phyloP scores from a whole-genome alignment of 2,888 invertebrate genomes.

The Trichopoda pennipes region DNA sequence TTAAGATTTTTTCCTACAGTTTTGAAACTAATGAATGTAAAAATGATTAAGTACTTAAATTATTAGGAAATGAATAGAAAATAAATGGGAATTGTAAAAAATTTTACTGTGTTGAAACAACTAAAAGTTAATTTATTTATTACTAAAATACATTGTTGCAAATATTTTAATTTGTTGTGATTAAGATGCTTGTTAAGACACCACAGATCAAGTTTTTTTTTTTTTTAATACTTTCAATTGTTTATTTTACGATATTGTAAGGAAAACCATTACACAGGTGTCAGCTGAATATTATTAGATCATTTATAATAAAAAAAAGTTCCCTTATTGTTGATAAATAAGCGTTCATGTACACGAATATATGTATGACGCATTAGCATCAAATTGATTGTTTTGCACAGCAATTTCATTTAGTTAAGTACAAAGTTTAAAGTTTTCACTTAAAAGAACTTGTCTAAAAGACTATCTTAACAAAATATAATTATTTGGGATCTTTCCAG shows the following conservation, averaged over 20 bases:
- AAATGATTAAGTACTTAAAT: conserved; percentile 5
- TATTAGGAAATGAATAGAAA: conserved; percentile 19
- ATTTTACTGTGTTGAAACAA: background rate
- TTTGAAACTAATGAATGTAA: background rate
- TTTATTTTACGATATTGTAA: background rate
- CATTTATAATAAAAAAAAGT: background rate
- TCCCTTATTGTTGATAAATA: no score
- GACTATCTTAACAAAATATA: no score
- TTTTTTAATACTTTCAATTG: background rate
- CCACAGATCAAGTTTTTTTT: background rate
- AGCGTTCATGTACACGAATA: no score
- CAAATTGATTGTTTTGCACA: no score
- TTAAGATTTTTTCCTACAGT: background rate
- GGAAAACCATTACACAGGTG: conserved; percentile 3
- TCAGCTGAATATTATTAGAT: background rate
- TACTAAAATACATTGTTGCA: conserved; percentile 1
- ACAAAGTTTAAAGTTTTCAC: no score
- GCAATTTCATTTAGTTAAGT: no score
- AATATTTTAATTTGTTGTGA: background rate
- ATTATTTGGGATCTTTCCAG: no score
- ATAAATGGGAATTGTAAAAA: conserved; percentile 25
- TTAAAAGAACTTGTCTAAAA: no score
- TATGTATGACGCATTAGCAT: no score
- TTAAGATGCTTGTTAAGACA: background rate
- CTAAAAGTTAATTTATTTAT: background rate